A percentile compares a stretch with the other conserved stretches of the same genome.
Conservation (phyloP, 2,797 vertebrate genomes). For the Oryzias dopingdopingensis region DNA sequence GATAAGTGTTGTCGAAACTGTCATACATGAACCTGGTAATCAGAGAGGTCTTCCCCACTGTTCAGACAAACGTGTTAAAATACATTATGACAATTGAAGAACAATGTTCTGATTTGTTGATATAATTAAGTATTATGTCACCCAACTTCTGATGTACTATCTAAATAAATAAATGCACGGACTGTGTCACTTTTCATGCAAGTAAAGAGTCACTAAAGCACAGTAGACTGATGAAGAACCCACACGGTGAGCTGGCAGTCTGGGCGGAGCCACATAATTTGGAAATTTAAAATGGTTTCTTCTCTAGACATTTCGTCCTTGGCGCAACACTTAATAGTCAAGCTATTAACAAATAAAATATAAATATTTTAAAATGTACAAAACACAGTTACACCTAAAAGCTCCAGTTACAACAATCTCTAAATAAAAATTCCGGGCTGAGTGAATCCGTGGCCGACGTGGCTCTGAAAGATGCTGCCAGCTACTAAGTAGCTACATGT, state of each 20-base stretch:
- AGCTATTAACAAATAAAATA: no score
- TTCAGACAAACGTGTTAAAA: conserved; percentile 33
- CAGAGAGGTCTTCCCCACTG: conserved; percentile 94
- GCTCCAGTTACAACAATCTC: no score
- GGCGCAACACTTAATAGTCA: neutral
- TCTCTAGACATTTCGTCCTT: conserved; percentile 1
- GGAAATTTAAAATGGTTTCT: conserved; percentile 17
- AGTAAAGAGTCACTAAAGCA: conserved; percentile 27
- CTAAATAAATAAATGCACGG: neutral
- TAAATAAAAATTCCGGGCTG: conserved; percentile 27
- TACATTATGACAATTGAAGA: neutral
- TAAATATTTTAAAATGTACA: no score
- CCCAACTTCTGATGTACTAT: neutral
- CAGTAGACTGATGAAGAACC: conserved; percentile 60
- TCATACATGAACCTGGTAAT: conserved; percentile 97
- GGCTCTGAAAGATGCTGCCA: conserved; percentile 48
- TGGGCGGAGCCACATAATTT: conserved; percentile 72
- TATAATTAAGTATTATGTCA: neutral
- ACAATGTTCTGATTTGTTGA: neutral
- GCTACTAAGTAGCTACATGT: conserved; percentile 12
- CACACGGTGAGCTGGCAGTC: conserved; percentile 80
- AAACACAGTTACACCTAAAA: no score
- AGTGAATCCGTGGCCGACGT: conserved; percentile 59
- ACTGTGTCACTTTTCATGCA: conserved; percentile 21
- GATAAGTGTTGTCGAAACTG: conserved; percentile 96